Evolutionary conservation across 2,113 vertebrate species (phyloP), one percentile per base, ranked within the genome.

Genomic region (Pantherophis guttatus): DNA sequence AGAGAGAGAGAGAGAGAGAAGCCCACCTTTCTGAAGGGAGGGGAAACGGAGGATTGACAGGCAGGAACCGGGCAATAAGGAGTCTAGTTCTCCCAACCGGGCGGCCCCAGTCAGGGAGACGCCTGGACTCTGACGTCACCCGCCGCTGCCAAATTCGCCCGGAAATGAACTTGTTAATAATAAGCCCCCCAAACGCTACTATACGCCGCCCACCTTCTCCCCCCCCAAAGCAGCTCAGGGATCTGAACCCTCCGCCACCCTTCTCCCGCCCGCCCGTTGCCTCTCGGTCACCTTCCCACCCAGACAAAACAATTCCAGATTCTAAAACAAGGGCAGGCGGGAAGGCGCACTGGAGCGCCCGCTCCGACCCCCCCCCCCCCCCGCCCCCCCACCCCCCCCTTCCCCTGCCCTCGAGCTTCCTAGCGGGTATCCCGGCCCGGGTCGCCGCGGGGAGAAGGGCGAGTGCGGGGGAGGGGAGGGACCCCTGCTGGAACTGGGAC

Each of bases 41-140:
- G 96, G 96, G 95, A 94, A 21, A 81, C 93, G 95, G 89, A 93
- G 97, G 98, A 98, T 96, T 98, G 98, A 97, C 98, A 97, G 97
- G 95, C 96, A 95, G 97, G 98, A 98, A 98, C 98, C 98, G 97
- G 97, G 97, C 97, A 97, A 97, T 93, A 91, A 50, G 96, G 96
- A 97, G 95, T 96, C 95, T 92, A 94, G 95, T 96, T 97, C 96
- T 95, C 96, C 93, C 94, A 89, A 96, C 97, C 94, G 95, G n/a
- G 95, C 97, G 94, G 95, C 97, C 97, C 98, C 98, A 98, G 98
- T 98, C 98, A 98, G 98, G 96, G 96, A 97, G 98, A 99, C 98
- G 98, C 98, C 98, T 98, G 97, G 95, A 44, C 96, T 97, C 97
- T 99, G 98, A 99, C 98, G 98, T 99, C 98, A 99, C 96, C 95